Conservation (phyloP, 2,888 invertebrate genomes). For the Actias luna region DNA sequence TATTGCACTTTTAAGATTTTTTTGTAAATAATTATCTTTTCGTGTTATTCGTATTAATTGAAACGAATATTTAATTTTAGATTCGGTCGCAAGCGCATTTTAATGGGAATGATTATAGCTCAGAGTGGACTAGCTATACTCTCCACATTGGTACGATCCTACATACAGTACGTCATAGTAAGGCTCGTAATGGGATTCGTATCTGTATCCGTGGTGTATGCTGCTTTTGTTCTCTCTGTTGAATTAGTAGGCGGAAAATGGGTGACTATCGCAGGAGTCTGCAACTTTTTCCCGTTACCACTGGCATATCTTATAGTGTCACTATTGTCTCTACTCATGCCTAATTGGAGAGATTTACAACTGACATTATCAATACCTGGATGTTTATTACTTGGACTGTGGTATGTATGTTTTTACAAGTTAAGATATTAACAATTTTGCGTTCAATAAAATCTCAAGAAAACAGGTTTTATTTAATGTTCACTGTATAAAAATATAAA, state of each 20-base stretch:
- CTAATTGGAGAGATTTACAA: conserved; percentile 88
- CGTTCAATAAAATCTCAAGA: background rate
- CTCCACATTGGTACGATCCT: conserved; percentile 87
- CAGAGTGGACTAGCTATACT: conserved; percentile 86
- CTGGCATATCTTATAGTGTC: conserved; percentile 88
- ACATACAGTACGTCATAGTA: conserved; percentile 85
- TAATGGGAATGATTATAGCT: conserved; percentile 86
- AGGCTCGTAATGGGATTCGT: conserved; percentile 88
- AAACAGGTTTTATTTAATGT: background rate
- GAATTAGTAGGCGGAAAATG: conserved; percentile 90
- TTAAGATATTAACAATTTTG: background rate
- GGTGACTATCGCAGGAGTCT: conserved; percentile 90
- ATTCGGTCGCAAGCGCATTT: conserved; percentile 88
- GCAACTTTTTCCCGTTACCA: conserved; percentile 90
- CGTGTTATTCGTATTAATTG: background rate
- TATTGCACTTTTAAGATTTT: too few relatives aligned
- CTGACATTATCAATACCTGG: conserved; percentile 88
- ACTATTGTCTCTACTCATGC: conserved; percentile 85
- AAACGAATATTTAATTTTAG: conserved; percentile 46
- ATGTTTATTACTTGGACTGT: conserved; percentile 84
- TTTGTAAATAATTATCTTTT: background rate
- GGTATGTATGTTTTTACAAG: conserved; percentile 71
- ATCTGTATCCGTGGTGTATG: conserved; percentile 91
- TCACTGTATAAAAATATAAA: too few relatives aligned
- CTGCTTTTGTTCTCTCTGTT: conserved; percentile 89